Evolutionary conservation across 2,113 vertebrate genomes (phyloP).

Genomic region (Dunckerocampus dactyliophorus): DNA sequence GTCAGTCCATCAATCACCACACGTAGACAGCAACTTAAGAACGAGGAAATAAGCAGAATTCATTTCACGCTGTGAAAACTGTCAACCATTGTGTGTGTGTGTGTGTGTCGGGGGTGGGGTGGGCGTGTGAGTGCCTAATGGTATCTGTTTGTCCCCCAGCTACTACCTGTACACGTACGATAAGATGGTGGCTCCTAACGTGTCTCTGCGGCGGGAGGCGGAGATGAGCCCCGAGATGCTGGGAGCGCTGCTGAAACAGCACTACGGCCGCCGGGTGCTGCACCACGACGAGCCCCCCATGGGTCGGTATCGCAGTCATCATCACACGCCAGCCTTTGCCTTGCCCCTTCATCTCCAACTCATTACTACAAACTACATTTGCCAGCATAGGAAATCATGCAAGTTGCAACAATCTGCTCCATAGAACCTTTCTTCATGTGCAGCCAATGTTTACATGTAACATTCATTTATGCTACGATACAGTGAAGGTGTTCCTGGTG

Average conservation of each 20-base stretch:
- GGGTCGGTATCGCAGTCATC: constrained; percentile 54
- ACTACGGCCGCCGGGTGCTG: constrained; percentile 69
- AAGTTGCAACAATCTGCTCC: too few relatives aligned
- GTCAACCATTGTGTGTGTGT: not conserved
- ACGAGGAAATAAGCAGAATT: not conserved
- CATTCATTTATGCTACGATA: too few relatives aligned
- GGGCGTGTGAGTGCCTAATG: constrained; percentile 6
- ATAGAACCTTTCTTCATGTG: too few relatives aligned
- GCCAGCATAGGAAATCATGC: too few relatives aligned
- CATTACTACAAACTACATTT: too few relatives aligned
- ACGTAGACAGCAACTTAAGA: too few relatives aligned
- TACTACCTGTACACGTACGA: constrained; percentile 97
- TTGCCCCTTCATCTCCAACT: too few relatives aligned
- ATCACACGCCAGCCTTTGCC: too few relatives aligned
- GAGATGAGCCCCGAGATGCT: constrained; percentile 76
- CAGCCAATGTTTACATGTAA: too few relatives aligned
- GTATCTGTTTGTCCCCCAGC: constrained; percentile 57
- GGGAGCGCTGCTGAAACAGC: constrained; percentile 77
- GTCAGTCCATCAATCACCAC: not conserved
- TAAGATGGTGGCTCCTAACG: constrained; percentile 95
- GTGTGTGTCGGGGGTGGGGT: not conserved
- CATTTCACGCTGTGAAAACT: not conserved
- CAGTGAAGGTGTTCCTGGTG: too few relatives aligned
- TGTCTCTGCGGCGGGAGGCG: constrained; percentile 78
- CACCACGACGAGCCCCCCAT: constrained; percentile 66